phyloP scores from a whole-genome alignment of 1,140 invertebrate genomes.

The Plectrocnemia conspersa region DNA sequence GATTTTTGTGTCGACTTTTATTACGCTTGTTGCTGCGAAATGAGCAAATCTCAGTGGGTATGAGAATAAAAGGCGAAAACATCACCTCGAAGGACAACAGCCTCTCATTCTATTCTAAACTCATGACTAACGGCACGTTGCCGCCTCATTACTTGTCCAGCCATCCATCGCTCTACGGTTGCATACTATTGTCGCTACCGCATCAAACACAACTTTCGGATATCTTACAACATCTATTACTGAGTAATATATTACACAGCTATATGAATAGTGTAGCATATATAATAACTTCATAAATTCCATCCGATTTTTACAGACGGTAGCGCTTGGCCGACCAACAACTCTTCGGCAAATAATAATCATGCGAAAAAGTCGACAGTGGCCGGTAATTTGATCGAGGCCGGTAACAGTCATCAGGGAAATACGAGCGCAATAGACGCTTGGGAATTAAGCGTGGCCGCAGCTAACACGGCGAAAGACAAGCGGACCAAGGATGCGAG shows the following conservation, averaged over 20 bases:
- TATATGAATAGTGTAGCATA: no score
- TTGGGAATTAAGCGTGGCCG: conserved; percentile 66
- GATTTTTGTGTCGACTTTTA: conserved; percentile 80
- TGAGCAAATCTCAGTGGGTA: conserved; percentile 72
- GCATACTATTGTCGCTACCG: conserved; percentile 66
- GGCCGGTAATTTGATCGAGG: conserved; percentile 2
- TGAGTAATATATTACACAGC: no score
- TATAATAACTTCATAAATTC: no score
- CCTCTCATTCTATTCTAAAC: conserved; percentile 43
- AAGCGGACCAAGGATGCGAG: conserved; percentile 75
- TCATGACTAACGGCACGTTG: conserved; percentile 42
- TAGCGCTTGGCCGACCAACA: conserved; percentile 15
- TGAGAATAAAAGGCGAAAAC: conserved; percentile 54
- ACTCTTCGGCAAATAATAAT: neutral
- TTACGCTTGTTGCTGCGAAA: conserved; percentile 80
- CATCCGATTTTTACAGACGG: conserved; percentile 10
- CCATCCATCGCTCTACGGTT: conserved; percentile 45
- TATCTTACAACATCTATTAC: conserved; percentile 50
- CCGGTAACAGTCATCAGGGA: conserved; percentile 13
- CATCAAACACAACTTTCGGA: conserved; percentile 63
- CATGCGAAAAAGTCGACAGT: conserved; percentile 3
- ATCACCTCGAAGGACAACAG: conserved; percentile 36
- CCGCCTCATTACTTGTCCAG: conserved; percentile 38
- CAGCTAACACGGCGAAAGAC: conserved; percentile 77
- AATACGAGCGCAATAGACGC: conserved; percentile 43